Evolutionary conservation across 2,888 invertebrate genomes (phyloP).

Genomic region (Nephrotoma appendiculata): DNA sequence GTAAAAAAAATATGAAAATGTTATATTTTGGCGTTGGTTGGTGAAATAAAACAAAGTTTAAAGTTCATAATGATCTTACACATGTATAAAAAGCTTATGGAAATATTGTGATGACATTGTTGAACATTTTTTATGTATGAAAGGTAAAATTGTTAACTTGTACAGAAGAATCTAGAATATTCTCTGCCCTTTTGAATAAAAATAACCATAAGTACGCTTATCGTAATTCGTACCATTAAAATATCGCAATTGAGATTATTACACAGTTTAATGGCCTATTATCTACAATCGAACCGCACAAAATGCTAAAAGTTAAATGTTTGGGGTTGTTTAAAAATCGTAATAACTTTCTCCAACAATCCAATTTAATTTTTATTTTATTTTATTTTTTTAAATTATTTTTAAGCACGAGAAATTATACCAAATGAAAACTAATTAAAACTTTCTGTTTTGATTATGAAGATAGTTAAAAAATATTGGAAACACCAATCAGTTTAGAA

Average conservation of each 20-base stretch:
- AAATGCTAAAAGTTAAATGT: background rate
- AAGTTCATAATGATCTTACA: background rate
- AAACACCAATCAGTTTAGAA: background rate
- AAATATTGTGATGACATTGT: background rate
- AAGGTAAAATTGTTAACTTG: background rate
- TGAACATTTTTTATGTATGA: background rate
- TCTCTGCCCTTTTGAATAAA: background rate
- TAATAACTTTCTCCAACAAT: background rate
- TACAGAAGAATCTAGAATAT: background rate
- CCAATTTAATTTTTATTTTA: background rate
- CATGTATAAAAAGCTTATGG: background rate
- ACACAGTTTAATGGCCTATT: background rate
- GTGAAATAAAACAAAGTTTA: background rate
- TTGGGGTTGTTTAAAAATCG: background rate
- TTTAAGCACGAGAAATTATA: background rate
- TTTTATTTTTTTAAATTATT: background rate
- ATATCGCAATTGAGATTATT: background rate
- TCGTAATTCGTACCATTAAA: background rate
- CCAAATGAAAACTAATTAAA: background rate
- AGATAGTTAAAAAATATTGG: background rate
- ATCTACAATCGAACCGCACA: background rate
- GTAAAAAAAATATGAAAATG: background rate
- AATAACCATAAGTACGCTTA: background rate
- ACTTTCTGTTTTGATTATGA: background rate
- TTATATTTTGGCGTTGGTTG: background rate